These are phyloP conservation scores for Etheostoma spectabile DNA, from an alignment of 2,113 vertebrate species.

Conservation along the genomic window DNA sequence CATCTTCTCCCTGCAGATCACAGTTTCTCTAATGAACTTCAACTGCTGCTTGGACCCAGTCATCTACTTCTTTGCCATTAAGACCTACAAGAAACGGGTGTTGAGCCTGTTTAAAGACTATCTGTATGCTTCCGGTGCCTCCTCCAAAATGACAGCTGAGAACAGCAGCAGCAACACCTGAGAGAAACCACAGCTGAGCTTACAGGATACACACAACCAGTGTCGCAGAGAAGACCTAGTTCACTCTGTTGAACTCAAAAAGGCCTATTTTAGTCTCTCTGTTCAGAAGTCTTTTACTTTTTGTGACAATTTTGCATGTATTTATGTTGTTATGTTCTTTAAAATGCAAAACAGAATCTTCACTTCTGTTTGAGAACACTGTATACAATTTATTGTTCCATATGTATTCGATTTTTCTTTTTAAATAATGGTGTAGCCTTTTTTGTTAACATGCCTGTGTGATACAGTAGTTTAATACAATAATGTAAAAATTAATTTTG, in stretches of 20 bases:
- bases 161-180: constrained; percentile 87
- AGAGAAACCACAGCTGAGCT: constrained; percentile 53
- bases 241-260: constrained; percentile 2
- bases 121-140: constrained; percentile 69
- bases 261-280: background rate
- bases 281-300: background rate
- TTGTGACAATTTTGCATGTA: background rate
- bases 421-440: background rate
- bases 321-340: background rate
- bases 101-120: constrained; percentile 84
- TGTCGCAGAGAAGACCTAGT: constrained; percentile 12
- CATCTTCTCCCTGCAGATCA: constrained; percentile 78
- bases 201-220: background rate
- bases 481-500: background rate
- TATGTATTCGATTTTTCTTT: background rate
- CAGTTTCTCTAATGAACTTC: constrained; percentile 87
- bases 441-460: background rate
- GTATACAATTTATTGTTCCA: background rate
- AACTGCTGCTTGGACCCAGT: constrained; percentile 90
- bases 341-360: background rate
- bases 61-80: constrained; percentile 91
- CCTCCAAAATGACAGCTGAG: constrained; percentile 78
- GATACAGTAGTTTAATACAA: background rate
- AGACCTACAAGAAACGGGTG: constrained; percentile 87
- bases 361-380: background rate